Conservation (phyloP, 2,888 invertebrate species). For the Encarsia formosa region DNA sequence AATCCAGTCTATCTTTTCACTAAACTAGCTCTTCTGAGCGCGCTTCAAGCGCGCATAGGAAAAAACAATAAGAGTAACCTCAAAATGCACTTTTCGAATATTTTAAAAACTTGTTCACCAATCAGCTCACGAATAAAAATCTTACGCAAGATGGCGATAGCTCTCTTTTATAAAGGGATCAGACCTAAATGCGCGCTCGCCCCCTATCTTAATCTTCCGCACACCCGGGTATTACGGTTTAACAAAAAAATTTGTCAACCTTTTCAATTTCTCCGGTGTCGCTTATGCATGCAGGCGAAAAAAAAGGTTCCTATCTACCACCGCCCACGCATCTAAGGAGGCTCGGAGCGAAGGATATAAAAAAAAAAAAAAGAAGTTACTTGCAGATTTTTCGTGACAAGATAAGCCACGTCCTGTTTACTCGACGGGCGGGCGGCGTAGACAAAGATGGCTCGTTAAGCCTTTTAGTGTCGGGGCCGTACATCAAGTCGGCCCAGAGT, state of each 20-base stretch:
- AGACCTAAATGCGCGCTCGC: too few species aligned
- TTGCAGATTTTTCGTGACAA: slow-evolving; percentile 50
- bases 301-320: slow-evolving; percentile 17
- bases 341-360: too few species aligned
- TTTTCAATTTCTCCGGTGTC: slow-evolving; percentile 19
- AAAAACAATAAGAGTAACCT: too few species aligned
- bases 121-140: too few species aligned
- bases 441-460: slow-evolving; percentile 51
- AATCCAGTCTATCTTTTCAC: too few species aligned
- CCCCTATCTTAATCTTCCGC: slow-evolving; percentile 20
- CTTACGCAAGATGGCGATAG: too few species aligned
- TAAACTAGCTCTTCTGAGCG: too few species aligned
- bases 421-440: slow-evolving; percentile 39
- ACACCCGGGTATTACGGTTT: too few species aligned
- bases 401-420: slow-evolving; percentile 52
- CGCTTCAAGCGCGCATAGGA: too few species aligned
- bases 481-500: slow-evolving; percentile 42
- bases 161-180: too few species aligned
- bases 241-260: slow-evolving; percentile 13
- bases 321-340: slow-evolving; percentile 9
- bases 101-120: too few species aligned
- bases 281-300: slow-evolving; percentile 9
- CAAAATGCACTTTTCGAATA: too few species aligned
- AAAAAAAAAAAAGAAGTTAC: slow-evolving; percentile 23
- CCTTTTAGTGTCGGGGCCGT: slow-evolving; percentile 48